Evolutionary conservation across 1,140 invertebrate species (phyloP).

Genomic region (Neoseiulus cucumeris): DNA sequence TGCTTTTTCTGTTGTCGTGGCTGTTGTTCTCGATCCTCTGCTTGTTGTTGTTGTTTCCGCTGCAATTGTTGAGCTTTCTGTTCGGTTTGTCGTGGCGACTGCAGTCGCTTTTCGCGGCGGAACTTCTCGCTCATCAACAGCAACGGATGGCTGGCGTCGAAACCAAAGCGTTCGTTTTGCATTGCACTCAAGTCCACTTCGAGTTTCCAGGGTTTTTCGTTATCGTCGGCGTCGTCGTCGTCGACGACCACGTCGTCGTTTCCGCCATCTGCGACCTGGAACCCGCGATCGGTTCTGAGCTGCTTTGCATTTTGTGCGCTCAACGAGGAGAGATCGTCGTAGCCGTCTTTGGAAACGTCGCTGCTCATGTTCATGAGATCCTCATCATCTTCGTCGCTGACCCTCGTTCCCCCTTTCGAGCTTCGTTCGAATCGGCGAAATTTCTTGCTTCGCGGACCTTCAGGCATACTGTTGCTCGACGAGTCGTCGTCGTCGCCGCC

Average conservation of each 20-base stretch:
- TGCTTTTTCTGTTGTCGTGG: too few relatives aligned
- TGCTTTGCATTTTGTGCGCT: neutral
- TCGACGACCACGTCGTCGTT: too few relatives aligned
- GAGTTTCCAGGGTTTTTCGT: neutral
- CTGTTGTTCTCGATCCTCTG: too few relatives aligned
- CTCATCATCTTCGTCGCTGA: slow-evolving; percentile 17
- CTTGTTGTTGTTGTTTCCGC: too few relatives aligned
- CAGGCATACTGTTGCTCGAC: neutral
- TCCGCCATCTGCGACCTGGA: neutral
- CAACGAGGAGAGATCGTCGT: neutral
- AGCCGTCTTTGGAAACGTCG: slow-evolving; percentile 12
- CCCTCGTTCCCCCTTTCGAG: neutral
- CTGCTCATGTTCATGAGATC: slow-evolving; percentile 4
- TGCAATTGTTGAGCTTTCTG: too few relatives aligned
- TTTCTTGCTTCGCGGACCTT: slow-evolving; percentile 6
- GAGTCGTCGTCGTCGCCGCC: slow-evolving; percentile 32
- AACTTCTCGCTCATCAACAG: too few relatives aligned
- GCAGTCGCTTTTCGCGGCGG: too few relatives aligned
- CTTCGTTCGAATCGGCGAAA: slow-evolving; percentile 7
- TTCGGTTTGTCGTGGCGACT: too few relatives aligned
- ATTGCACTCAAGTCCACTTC: slow-evolving; percentile 2
- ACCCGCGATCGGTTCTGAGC: slow-evolving; percentile 9
- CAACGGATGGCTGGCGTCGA: too few relatives aligned
- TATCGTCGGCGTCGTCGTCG: neutral
- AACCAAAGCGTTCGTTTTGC: neutral